Evolutionary conservation across 1,140 invertebrate species (phyloP).

Genomic region (Leptopilina clavipes): DNA sequence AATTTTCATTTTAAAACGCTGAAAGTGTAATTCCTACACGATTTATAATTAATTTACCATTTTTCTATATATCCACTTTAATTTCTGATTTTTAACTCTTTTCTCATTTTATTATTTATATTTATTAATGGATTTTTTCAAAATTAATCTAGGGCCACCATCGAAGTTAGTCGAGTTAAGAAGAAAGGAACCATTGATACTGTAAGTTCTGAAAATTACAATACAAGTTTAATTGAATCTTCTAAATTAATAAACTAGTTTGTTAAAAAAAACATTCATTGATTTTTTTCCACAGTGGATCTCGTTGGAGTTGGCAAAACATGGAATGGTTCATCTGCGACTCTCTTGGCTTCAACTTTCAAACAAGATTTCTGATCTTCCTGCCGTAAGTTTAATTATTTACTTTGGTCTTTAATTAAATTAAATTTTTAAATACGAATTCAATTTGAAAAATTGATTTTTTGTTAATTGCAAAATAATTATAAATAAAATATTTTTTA

Average conservation of each 20-base stretch:
- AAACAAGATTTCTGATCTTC: slow-evolving; percentile 82
- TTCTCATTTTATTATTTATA: neutral
- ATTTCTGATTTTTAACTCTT: neutral
- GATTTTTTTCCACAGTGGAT: slow-evolving; percentile 84
- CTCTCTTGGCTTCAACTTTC: slow-evolving; percentile 91
- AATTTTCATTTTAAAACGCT: neutral
- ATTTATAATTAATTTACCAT: neutral
- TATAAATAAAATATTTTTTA: neutral
- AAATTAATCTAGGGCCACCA: slow-evolving; percentile 76
- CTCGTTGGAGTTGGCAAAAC: slow-evolving; percentile 93
- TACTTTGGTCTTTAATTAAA: too few species aligned
- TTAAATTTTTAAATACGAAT: too few species aligned
- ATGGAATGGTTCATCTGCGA: slow-evolving; percentile 91
- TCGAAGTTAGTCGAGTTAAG: slow-evolving; percentile 81
- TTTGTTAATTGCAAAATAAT: neutral
- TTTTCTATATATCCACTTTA: neutral
- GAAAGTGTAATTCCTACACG: slow-evolving; percentile 26
- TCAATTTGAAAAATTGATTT: neutral
- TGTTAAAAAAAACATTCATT: neutral
- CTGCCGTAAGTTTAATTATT: slow-evolving; percentile 78
- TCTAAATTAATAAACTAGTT: too few species aligned
- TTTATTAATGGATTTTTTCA: slow-evolving; percentile 40
- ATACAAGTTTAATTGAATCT: neutral
- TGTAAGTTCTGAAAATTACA: slow-evolving; percentile 73
- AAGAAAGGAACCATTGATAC: slow-evolving; percentile 82